Percentiles rank a stretch among this genome's conserved stretches.
Conservation (phyloP, 2,113 vertebrate species). For the Aramus guarauna region DNA sequence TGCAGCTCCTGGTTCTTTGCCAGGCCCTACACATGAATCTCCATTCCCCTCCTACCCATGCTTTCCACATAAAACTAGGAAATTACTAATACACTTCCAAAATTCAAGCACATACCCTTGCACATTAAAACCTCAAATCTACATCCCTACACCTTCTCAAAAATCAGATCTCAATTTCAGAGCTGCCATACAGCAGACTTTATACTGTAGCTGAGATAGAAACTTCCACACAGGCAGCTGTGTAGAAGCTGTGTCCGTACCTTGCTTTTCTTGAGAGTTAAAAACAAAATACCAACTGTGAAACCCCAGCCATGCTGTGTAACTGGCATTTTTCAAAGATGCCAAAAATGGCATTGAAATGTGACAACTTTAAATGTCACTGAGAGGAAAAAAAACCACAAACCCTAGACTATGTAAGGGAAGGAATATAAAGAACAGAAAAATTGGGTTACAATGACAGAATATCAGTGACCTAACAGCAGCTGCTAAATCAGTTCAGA, state of each 20-base stretch:
- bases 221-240: rapidly evolving
- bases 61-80: not conserved
- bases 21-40: not conserved
- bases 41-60: not conserved
- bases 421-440: not conserved
- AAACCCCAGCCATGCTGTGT: not conserved
- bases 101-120: not conserved
- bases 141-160: not conserved
- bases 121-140: not conserved
- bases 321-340: not conserved
- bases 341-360: not conserved
- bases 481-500: not conserved
- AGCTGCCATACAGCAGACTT: not conserved
- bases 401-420: not conserved
- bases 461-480: not conserved
- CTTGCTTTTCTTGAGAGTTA: not conserved
- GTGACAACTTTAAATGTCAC: not conserved
- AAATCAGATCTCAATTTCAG: not conserved
- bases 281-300: not conserved
- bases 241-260: not conserved
- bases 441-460: not conserved
- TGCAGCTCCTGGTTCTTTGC: not conserved
- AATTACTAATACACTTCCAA: not conserved
- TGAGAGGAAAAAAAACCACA: not conserved
- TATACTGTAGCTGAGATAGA: not conserved